Evolutionary conservation across 2,888 invertebrate genomes (phyloP).

Genomic region (Noctua pronuba): DNA sequence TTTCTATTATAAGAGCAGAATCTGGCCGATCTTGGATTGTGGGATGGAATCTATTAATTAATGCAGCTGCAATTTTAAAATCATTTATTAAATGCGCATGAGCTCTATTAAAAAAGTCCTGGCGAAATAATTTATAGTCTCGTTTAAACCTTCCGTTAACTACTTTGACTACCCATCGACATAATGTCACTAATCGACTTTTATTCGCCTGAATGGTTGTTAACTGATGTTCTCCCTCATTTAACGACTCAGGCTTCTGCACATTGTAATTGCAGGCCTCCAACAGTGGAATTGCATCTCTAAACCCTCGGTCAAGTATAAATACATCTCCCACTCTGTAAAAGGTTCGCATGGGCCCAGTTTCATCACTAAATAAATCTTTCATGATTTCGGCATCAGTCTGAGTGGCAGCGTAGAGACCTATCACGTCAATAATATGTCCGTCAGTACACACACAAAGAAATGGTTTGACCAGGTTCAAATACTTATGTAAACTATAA

Average conservation of each 20-base stretch:
- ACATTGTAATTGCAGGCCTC: not conserved
- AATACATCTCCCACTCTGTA: not conserved
- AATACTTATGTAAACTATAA: not conserved
- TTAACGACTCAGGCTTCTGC: not conserved
- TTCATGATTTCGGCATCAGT: not conserved
- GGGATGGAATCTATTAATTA: too few relatives aligned
- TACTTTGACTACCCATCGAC: not conserved
- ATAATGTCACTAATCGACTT: too few relatives aligned
- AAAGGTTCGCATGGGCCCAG: conserved; percentile 1
- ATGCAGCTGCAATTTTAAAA: not conserved
- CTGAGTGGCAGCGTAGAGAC: not conserved
- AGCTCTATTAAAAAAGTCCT: conserved; percentile 3
- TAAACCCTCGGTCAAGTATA: too few relatives aligned
- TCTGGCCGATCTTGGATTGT: too few relatives aligned
- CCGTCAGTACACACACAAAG: conserved; percentile 3
- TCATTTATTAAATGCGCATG: not conserved
- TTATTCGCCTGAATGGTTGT: too few relatives aligned
- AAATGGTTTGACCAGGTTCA: not conserved
- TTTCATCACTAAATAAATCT: conserved; percentile 6
- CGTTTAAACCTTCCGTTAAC: not conserved
- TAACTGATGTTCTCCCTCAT: too few relatives aligned
- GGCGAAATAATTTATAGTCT: not conserved
- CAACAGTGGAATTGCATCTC: not conserved
- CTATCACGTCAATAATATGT: not conserved
- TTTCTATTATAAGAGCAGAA: too few relatives aligned